Percentiles rank a stretch among this genome's conserved stretches.
phyloP scores from a whole-genome alignment of 2,888 invertebrate species.

The Tetranychus truncatus region DNA sequence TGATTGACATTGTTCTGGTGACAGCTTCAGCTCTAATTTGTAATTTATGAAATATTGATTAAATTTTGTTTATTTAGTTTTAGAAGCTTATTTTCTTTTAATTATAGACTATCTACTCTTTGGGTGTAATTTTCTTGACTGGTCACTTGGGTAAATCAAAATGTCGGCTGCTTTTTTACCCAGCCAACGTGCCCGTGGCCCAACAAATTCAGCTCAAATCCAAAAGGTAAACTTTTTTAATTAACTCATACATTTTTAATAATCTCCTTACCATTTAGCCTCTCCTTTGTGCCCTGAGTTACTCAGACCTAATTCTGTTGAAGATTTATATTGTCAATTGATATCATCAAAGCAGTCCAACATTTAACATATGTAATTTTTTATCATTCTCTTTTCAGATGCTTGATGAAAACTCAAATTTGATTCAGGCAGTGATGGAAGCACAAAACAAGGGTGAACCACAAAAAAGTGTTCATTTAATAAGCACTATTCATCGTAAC shows the following conservation, averaged over 20 bases:
- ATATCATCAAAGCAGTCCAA: no score
- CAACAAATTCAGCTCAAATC: constrained; percentile 63
- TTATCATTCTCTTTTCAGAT: constrained; percentile 40
- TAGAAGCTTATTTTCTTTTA: not conserved
- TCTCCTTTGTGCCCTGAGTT: not conserved
- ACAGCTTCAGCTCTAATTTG: not conserved
- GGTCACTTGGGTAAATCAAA: not conserved
- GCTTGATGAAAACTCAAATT: constrained; percentile 87
- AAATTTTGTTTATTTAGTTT: not conserved
- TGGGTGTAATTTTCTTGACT: not conserved
- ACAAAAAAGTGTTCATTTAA: constrained; percentile 68
- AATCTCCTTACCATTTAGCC: no score
- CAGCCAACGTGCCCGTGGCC: constrained; percentile 29
- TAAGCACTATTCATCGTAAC: constrained; percentile 76
- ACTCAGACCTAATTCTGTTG: not conserved
- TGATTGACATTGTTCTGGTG: not conserved
- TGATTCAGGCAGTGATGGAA: constrained; percentile 90
- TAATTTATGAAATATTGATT: not conserved
- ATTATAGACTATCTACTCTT: not conserved
- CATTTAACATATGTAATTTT: constrained; percentile 20
- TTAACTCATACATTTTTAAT: no score
- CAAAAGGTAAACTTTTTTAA: constrained; percentile 42
- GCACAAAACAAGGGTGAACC: constrained; percentile 86
- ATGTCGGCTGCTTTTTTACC: constrained; percentile 9
- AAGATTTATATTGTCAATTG: not conserved